Percentiles rank a stretch among this genome's conserved stretches.
Conservation (phyloP, 2,797 vertebrate genomes). For the Sparus aurata region DNA sequence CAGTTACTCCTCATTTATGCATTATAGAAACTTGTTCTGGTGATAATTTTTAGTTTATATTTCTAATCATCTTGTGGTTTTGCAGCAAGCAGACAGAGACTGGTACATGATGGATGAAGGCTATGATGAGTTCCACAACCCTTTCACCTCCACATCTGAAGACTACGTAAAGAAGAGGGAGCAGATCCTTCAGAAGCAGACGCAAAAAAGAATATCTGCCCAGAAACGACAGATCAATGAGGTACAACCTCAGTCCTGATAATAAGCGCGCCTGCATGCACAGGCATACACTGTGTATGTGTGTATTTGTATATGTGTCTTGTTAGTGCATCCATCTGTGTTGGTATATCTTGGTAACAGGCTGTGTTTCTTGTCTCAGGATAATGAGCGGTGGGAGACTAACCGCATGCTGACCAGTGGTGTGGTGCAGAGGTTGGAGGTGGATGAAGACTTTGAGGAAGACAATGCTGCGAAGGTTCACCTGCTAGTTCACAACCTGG, state of each 20-base stretch:
- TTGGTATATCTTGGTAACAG: constrained; percentile 12
- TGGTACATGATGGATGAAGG: constrained; percentile 99
- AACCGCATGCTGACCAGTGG: constrained; percentile 99
- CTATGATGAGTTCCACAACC: constrained; percentile 97
- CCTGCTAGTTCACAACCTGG: constrained; percentile 96
- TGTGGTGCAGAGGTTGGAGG: constrained; percentile 97
- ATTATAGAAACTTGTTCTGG: not conserved
- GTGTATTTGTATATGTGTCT: not conserved
- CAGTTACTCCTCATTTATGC: constrained; percentile 5
- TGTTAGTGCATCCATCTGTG: not conserved
- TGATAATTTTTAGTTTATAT: not conserved
- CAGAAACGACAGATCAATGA: constrained; percentile 98
- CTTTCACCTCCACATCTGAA: constrained; percentile 93
- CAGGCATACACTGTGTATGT: not conserved
- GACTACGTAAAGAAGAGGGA: constrained; percentile 96
- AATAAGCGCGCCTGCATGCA: constrained; percentile 1
- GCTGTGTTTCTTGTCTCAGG: constrained; percentile 81
- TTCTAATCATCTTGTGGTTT: constrained; percentile 27
- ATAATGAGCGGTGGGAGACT: constrained; percentile 98
- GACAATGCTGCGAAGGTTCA: constrained; percentile 98
- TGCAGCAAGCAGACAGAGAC: constrained; percentile 97
- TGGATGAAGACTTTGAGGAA: constrained; percentile 98
- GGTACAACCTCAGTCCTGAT: constrained; percentile 77
- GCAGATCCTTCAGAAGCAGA: constrained; percentile 97
- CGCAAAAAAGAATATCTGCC: constrained; percentile 97